A percentile compares a stretch with the other conserved stretches of the same genome.
These are phyloP conservation scores for Dasyurus viverrinus DNA, from an alignment of 2,113 vertebrate species.

Conservation along the genomic window DNA sequence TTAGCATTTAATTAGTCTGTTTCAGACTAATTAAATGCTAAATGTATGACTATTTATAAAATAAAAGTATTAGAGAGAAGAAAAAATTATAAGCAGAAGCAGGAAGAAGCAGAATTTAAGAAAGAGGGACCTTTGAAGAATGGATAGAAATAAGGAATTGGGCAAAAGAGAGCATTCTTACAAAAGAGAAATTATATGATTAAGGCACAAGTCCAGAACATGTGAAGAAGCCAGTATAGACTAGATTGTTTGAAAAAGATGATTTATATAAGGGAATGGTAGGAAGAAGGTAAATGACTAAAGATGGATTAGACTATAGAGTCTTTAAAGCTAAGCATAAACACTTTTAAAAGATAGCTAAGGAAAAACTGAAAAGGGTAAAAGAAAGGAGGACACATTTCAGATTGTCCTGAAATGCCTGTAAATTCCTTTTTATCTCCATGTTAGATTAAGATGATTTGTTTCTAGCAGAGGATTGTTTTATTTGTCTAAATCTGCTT, in stretches of 20 bases:
- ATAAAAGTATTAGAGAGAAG: not conserved
- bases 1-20: too few relatives aligned
- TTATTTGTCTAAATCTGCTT: constrained; percentile 28
- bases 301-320: not conserved
- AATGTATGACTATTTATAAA: not conserved
- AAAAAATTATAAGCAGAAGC: not conserved
- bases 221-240: not conserved
- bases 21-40: not conserved
- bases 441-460: constrained; percentile 44
- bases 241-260: not conserved
- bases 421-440: constrained; percentile 14
- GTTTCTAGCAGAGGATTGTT: constrained; percentile 32
- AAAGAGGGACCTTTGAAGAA: not conserved
- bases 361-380: not conserved
- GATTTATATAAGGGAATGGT: not conserved
- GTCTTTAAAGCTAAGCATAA: not conserved
- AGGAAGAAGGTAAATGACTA: not conserved
- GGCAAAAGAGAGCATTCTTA: not conserved
- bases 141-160: not conserved
- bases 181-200: not conserved
- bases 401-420: not conserved
- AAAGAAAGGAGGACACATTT: not conserved
- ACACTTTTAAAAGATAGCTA: not conserved
- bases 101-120: not conserved
- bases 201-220: not conserved